Conservation (phyloP, 2,888 invertebrate species). For the Ochropleura plecta region DNA sequence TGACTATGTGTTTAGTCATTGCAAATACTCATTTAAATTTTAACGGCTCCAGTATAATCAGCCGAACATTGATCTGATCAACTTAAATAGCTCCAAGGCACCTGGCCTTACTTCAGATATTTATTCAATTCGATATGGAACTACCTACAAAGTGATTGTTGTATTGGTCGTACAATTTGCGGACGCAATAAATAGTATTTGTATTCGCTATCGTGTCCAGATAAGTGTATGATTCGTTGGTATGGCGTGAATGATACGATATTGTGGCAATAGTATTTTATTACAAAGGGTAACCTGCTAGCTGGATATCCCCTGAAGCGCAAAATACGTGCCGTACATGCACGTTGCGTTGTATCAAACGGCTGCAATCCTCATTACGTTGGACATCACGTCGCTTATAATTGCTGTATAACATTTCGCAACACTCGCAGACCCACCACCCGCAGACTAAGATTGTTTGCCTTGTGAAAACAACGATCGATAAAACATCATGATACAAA, state of each 20-base stretch:
- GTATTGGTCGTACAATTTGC: slow-evolving; percentile 43
- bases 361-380: slow-evolving; percentile 71
- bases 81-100: slow-evolving; percentile 15
- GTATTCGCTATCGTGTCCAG: slow-evolving; percentile 53
- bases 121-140: slow-evolving; percentile 43
- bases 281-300: slow-evolving; percentile 6
- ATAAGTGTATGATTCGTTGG: slow-evolving; percentile 47
- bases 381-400: slow-evolving; percentile 76
- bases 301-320: slow-evolving; percentile 16
- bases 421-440: slow-evolving; percentile 72
- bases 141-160: slow-evolving; percentile 53
- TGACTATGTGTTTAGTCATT: slow-evolving; percentile 76
- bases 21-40: slow-evolving; percentile 68
- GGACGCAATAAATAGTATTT: slow-evolving; percentile 47
- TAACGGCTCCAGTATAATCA: slow-evolving; percentile 35
- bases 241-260: slow-evolving; percentile 37
- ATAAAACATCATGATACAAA: slow-evolving; percentile 52
- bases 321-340: slow-evolving; percentile 25
- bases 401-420: slow-evolving; percentile 79
- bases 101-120: slow-evolving; percentile 23
- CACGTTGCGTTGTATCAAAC: slow-evolving; percentile 50
- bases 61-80: slow-evolving; percentile 12
- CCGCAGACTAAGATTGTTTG: slow-evolving; percentile 70
- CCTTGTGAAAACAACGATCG: slow-evolving; percentile 64
- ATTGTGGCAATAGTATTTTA: slow-evolving; percentile 28